phyloP scores from a whole-genome alignment of 2,888 invertebrate genomes.

The Nemotelus pantherinus region DNA sequence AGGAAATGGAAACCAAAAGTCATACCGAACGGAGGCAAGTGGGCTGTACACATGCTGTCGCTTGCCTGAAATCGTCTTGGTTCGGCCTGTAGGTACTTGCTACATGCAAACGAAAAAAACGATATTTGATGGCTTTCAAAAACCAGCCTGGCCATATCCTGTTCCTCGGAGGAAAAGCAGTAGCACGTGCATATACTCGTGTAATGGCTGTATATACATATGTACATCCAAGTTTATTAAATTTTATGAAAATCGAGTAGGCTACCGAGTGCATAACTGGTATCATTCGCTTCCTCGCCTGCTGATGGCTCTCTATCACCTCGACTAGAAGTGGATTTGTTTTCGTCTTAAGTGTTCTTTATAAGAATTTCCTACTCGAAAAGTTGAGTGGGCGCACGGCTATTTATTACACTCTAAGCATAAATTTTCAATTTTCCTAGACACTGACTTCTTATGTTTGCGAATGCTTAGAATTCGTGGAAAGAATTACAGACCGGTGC shows the following conservation, averaged over 20 bases:
- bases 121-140: neutral
- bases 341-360: conserved; percentile 19
- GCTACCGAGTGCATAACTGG: neutral
- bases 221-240: conserved; percentile 25
- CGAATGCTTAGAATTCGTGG: neutral
- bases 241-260: conserved; percentile 20
- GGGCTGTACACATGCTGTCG: too few species aligned
- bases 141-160: conserved; percentile 4
- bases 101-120: neutral
- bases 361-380: conserved; percentile 29
- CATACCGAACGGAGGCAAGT: too few species aligned
- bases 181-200: neutral
- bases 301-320: too few species aligned
- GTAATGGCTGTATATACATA: neutral
- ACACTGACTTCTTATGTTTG: conserved; percentile 10
- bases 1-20: too few species aligned
- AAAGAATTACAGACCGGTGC: too few species aligned
- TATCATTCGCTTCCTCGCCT: neutral
- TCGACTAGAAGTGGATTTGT: neutral
- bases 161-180: conserved; percentile 2
- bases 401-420: conserved; percentile 38
- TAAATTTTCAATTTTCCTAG: conserved; percentile 39
- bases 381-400: conserved; percentile 26
- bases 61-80: too few species aligned
- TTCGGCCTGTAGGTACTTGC: too few species aligned